phyloP scores from a whole-genome alignment of 2,797 vertebrate genomes.

The Lagorchestes hirsutus region DNA sequence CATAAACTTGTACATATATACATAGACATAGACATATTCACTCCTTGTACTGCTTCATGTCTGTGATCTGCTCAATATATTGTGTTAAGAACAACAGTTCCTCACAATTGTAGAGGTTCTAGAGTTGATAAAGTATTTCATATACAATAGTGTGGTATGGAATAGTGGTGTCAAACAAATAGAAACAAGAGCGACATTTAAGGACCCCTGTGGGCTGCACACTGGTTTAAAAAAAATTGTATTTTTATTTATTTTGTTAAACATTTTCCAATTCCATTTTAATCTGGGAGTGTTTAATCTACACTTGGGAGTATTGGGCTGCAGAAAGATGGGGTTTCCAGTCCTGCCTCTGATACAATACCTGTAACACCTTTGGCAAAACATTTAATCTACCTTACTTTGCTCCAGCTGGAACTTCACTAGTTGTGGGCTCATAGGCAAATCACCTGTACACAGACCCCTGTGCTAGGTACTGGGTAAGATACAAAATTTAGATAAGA shows the following conservation, averaged over 20 bases:
- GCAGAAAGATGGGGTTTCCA: not conserved
- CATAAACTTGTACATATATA: not conserved
- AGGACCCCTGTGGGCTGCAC: not conserved
- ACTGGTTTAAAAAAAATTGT: not conserved
- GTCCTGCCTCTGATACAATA: not conserved
- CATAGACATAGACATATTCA: not conserved
- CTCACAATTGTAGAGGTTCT: not conserved
- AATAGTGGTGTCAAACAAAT: not conserved
- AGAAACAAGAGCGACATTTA: not conserved
- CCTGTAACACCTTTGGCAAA: not conserved
- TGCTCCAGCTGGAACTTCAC: not conserved
- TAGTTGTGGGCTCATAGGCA: not conserved
- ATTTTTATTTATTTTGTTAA: not conserved
- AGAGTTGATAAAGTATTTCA: not conserved
- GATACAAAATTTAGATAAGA: not conserved
- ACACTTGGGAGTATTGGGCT: not conserved
- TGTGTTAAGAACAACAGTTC: not conserved
- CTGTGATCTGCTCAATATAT: too few relatives aligned
- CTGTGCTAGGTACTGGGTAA: not conserved
- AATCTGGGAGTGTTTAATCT: not conserved
- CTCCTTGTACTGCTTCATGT: not conserved
- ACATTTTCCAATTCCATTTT: not conserved
- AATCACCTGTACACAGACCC: not conserved
- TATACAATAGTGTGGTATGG: not conserved
- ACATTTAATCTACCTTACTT: not conserved